Evolutionary conservation across 2,797 vertebrate genomes (phyloP), one percentile per base, ranked within the genome.

Genomic region (Orientallactaga sibirica): DNA sequence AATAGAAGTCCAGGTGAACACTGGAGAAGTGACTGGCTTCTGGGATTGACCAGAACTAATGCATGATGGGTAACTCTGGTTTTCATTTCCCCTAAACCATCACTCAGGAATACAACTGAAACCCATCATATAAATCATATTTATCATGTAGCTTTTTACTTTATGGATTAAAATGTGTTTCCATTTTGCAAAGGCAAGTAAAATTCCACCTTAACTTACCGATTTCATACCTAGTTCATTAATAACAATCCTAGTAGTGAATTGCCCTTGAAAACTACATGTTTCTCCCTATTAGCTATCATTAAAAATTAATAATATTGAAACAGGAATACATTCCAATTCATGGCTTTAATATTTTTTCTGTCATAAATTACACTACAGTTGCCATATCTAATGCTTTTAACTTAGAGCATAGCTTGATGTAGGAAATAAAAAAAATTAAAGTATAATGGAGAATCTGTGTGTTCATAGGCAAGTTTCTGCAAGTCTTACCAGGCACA

Each of bases 401-500:
- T 29, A 73, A 19, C 90, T 92, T 81, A 75, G 11, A 82, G 37
- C 14, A 77, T 90, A 55, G 5, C 37, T 93, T 93, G 77, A 89
- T 66, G 29, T 55, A 11, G 15, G 33, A 95, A 71, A 48, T 85
- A 20, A 88, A 90, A 37, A 37, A 83, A 87, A 82, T 67, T 58
- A 55, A 64, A 85, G 11, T 77, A 88, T 88, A 10, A 83, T 71
- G 5, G 79, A 91, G 27, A 93, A 86, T 71, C 75, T 87, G 43
- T 89, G 14, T 62, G 41, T 93, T 96, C 15, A 61, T 37, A 86
- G 83, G 27, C 94, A 97, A 92, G 89, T 95, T 93, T 95, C n/a
- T 90, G 52, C 91, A 96, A 88, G 88, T 64, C 89, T 89, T 93
- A 67, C 7, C 70, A 41, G 7, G 22, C 90, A 27, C 25, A 90